Percentiles rank a stretch among this genome's conserved stretches.
Evolutionary conservation across 2,888 invertebrate genomes (phyloP).

Genomic region (Thecophora atra): DNA sequence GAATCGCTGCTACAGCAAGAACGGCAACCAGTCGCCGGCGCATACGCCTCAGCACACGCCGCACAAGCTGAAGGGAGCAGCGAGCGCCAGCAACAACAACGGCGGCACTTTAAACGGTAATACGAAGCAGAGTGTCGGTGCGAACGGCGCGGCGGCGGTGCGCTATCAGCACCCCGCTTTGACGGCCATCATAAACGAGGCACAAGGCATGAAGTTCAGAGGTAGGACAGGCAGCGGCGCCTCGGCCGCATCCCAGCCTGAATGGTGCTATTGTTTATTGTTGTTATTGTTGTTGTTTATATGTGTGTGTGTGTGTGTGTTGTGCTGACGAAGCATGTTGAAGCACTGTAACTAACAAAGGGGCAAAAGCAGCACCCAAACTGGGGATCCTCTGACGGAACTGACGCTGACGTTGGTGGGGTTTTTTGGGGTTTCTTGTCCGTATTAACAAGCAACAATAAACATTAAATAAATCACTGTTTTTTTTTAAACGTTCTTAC

Average conservation of each 20-base stretch:
- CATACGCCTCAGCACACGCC: slow-evolving; percentile 60
- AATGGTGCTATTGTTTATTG: slow-evolving; percentile 3
- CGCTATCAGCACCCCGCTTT: slow-evolving; percentile 65
- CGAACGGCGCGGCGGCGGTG: slow-evolving; percentile 61
- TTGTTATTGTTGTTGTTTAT: neutral
- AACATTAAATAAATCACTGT: neutral
- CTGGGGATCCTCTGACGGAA: neutral
- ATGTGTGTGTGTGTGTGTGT: too few species aligned
- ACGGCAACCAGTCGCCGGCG: slow-evolving; percentile 52
- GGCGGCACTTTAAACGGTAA: slow-evolving; percentile 44
- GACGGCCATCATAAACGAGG: slow-evolving; percentile 65
- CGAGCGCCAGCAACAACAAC: slow-evolving; percentile 47
- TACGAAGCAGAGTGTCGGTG: slow-evolving; percentile 31
- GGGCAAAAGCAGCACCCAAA: too few species aligned
- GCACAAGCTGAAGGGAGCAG: slow-evolving; percentile 42
- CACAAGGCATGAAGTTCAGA: slow-evolving; percentile 64
- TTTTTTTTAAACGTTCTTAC: too few species aligned
- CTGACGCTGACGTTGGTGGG: too few species aligned
- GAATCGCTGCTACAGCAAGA: slow-evolving; percentile 63
- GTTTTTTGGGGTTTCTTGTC: neutral
- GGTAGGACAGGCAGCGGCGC: slow-evolving; percentile 52
- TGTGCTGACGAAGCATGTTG: slow-evolving; percentile 22
- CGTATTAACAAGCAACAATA: neutral
- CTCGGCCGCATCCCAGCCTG: too few species aligned
- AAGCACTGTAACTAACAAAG: slow-evolving; percentile 25